phyloP scores from a whole-genome alignment of 2,113 vertebrate genomes.

The Syrrhaptes paradoxus region DNA sequence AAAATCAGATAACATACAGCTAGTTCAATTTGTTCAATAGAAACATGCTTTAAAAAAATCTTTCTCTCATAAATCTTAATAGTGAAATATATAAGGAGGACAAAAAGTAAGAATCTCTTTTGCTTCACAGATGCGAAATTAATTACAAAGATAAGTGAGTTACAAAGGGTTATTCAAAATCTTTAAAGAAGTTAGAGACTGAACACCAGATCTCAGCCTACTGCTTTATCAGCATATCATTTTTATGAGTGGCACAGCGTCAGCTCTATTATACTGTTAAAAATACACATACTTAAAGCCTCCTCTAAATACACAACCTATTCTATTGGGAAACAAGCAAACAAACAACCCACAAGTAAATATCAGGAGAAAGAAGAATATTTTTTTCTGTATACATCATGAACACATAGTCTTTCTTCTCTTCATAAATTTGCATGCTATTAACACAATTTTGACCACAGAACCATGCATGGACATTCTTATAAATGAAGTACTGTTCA shows the following conservation, averaged over 20 bases:
- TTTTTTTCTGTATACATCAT: background rate
- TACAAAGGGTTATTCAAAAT: conserved; percentile 28
- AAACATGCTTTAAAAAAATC: background rate
- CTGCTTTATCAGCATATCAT: background rate
- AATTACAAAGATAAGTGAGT: conserved; percentile 39
- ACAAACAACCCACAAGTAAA: background rate
- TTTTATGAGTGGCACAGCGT: background rate
- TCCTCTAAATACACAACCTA: background rate
- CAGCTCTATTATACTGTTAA: background rate
- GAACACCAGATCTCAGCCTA: background rate
- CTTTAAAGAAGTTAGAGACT: background rate
- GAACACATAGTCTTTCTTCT: background rate
- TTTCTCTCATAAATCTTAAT: background rate
- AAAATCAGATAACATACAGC: conserved; percentile 14
- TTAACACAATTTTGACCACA: background rate
- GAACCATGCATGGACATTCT: background rate
- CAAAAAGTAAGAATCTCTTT: background rate
- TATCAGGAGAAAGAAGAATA: background rate
- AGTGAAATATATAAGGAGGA: background rate
- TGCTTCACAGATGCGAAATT: conserved; percentile 11
- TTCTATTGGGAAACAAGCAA: background rate
- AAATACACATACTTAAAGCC: background rate
- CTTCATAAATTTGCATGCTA: background rate
- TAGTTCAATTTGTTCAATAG: conserved; percentile 16
- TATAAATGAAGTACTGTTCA: background rate